A percentile compares a stretch with the other conserved stretches of the same genome.
These are phyloP conservation scores for Stratiomys singularior DNA, from an alignment of 2,888 invertebrate species.

Conservation along the genomic window DNA sequence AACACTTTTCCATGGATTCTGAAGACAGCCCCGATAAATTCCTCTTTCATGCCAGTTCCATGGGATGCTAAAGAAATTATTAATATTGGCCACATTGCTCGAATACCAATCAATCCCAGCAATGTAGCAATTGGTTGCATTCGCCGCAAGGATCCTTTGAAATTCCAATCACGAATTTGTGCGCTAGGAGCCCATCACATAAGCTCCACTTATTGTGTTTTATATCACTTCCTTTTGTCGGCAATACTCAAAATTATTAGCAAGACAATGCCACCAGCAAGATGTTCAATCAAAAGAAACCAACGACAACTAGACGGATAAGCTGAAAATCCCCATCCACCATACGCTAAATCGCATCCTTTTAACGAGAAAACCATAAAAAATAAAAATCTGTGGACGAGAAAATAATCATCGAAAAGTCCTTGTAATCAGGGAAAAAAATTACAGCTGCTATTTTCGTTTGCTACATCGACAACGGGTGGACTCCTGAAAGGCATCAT, in stretches of 20 bases:
- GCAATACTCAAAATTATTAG: background rate
- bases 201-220: background rate
- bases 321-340: too few species aligned
- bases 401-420: background rate
- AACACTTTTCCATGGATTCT: background rate
- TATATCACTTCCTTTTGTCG: background rate
- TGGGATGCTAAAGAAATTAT: background rate
- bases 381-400: background rate
- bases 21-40: background rate
- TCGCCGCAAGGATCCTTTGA: background rate
- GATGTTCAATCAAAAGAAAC: background rate
- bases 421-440: constrained; percentile 1
- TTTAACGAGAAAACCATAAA: background rate
- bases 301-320: background rate
- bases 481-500: background rate
- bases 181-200: background rate
- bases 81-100: background rate
- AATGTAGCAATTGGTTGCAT: background rate
- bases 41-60: background rate
- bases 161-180: background rate
- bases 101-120: background rate
- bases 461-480: background rate
- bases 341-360: background rate
- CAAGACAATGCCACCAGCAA: background rate
- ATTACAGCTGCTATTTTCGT: background rate